These are phyloP conservation scores for Gonioctena quinquepunctata DNA, from an alignment of 1,140 invertebrate species.

Conservation along the genomic window DNA sequence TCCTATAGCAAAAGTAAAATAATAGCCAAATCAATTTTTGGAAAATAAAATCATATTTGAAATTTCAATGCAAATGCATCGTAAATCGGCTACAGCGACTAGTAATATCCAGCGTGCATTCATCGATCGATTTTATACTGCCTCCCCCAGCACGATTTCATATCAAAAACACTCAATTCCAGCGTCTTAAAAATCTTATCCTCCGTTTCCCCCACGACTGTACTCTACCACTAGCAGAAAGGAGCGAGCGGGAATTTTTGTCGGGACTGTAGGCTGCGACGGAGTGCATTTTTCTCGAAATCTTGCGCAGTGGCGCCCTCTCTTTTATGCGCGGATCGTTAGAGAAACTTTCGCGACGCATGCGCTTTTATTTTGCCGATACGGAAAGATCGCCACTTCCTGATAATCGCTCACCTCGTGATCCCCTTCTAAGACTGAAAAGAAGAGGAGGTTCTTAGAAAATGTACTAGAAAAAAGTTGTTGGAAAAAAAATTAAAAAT, in stretches of 20 bases:
- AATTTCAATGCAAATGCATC: no score
- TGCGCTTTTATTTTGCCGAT: slow-evolving; percentile 36
- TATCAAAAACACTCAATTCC: no score
- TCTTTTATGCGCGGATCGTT: slow-evolving; percentile 51
- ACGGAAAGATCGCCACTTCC: slow-evolving; percentile 11
- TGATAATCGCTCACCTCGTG: background rate
- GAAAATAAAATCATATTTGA: no score
- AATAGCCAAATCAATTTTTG: no score
- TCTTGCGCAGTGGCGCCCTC: slow-evolving; percentile 47
- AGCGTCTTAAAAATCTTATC: no score
- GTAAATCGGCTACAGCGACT: no score
- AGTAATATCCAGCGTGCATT: no score
- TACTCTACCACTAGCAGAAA: background rate
- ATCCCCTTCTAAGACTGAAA: slow-evolving; percentile 3
- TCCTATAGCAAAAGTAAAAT: no score
- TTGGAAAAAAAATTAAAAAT: background rate
- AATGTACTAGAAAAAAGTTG: background rate
- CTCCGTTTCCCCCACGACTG: no score
- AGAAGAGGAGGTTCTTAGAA: background rate
- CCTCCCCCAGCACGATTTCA: no score
- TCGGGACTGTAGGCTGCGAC: slow-evolving; percentile 49
- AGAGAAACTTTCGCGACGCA: slow-evolving; percentile 47
- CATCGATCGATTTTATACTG: no score
- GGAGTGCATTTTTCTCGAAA: slow-evolving; percentile 54
- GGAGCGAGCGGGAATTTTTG: slow-evolving; percentile 39